A percentile compares a stretch with the other conserved stretches of the same genome.
phyloP scores from a whole-genome alignment of 2,797 vertebrate species.

The Stomatorhinus walkeri region DNA sequence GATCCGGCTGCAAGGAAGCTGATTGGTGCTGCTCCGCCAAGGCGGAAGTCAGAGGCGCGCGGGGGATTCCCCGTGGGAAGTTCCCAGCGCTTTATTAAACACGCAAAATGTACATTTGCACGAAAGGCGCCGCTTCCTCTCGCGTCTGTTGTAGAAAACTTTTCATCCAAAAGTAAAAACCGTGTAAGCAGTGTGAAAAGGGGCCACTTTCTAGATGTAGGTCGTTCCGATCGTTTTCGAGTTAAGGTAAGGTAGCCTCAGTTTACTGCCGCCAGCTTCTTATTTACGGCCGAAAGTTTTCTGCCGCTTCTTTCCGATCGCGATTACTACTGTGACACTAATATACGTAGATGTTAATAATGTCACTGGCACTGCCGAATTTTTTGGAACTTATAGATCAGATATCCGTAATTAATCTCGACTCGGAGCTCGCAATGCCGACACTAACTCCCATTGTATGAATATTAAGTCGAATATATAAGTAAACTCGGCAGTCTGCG shows the following conservation, averaged over 20 bases:
- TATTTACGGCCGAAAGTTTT: neutral
- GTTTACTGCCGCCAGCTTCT: constrained; percentile 2
- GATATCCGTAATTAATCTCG: neutral
- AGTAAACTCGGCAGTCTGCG: neutral
- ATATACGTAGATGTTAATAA: neutral
- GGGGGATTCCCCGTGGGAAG: constrained; percentile 80
- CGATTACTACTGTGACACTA: neutral
- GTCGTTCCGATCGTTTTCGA: constrained; percentile 44
- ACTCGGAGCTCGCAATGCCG: neutral
- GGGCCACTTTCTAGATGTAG: constrained; percentile 27
- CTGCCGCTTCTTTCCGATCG: neutral
- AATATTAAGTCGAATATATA: neutral
- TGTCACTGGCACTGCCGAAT: neutral
- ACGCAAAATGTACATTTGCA: constrained; percentile 58
- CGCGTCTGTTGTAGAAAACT: constrained; percentile 40
- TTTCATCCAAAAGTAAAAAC: constrained; percentile 4
- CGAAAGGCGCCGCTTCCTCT: constrained; percentile 58
- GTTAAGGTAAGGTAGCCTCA: constrained; percentile 60
- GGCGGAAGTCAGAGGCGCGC: constrained; percentile 62
- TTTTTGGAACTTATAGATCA: neutral
- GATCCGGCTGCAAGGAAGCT: constrained; percentile 37
- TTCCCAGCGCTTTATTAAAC: constrained; percentile 65
- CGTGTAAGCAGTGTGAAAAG: constrained; percentile 46
- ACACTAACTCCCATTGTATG: neutral
- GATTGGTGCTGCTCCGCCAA: constrained; percentile 53